A percentile compares a stretch with the other conserved stretches of the same genome.
These are phyloP conservation scores for Montipora capricornis DNA, from an alignment of 64 coral and sea anemone genomes.

Conservation along the genomic window DNA sequence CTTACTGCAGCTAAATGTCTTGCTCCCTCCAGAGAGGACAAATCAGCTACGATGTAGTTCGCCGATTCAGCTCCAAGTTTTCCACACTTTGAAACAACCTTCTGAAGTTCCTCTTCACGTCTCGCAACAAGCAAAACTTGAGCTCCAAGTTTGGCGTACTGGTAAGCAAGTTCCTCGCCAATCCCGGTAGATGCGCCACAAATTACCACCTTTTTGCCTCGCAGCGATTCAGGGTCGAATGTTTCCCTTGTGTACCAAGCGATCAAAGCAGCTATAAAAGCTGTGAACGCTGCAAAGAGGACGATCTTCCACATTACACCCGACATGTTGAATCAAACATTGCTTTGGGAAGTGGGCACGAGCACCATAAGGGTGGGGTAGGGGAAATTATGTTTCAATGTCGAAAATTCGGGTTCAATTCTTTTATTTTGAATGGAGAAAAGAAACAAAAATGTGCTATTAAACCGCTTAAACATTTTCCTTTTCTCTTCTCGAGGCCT, in stretches of 20 bases:
- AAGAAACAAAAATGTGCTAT: too few species aligned
- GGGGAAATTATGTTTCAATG: not conserved
- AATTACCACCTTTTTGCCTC: conserved; percentile 74
- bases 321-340: not conserved
- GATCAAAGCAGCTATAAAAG: conserved; percentile 38
- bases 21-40: conserved; percentile 83
- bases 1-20: conserved; percentile 33
- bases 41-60: conserved; percentile 75
- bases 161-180: conserved; percentile 77
- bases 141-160: conserved; percentile 80
- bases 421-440: too few species aligned
- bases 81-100: conserved; percentile 60
- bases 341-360: not conserved
- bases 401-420: not conserved
- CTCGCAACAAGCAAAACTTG: conserved; percentile 77
- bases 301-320: not conserved
- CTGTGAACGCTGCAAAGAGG: conserved; percentile 47
- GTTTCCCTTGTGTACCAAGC: conserved; percentile 74
- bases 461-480: too few species aligned
- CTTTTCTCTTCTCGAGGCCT: not conserved
- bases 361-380: not conserved
- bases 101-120: conserved; percentile 66
- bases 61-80: conserved; percentile 74
- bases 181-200: conserved; percentile 84
- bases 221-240: conserved; percentile 50